Base-by-base conservation (phyloP, 2,888 invertebrate species). In the Watsonalla cultraria region DNA sequence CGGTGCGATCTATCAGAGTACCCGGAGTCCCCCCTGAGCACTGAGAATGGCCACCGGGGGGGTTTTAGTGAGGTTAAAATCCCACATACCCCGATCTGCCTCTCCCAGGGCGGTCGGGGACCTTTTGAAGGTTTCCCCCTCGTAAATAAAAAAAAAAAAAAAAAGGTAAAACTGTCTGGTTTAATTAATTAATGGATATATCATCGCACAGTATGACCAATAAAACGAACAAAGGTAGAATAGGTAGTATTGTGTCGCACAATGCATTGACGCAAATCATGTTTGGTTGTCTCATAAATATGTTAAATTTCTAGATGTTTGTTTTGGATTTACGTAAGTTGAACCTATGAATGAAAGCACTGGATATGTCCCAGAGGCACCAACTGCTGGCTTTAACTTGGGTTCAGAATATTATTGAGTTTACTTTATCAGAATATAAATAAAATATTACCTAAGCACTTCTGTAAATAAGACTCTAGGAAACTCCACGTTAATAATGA, bases 321-420 rank as follows among this genome's bases (percentile, higher is more conserved):
- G 46, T 33, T 51, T 46, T 46, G 51, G 35, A 45, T 34, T 46
- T 35, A 46, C 46, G 51, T 46, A 46, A 45, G 51, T 46, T 46
- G 42, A 11, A 11, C 11, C 11, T 8, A 42, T 5, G 42, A 8
- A 11, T 42, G 0, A 8, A 42, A 42, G 42, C 11, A 42, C 11
- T 11, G 42, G 42, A 42, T 11, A 11, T 11, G 0, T 42, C 37
- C 11, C 24, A 24, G 24, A 4, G 2, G 24, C 4, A 24, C 42
- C 11, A 11, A 11, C 5, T 9, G 8, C 11, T 11, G 8, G 11
- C 0, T 11, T 11, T 42, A 11, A 11, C 42, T 42, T 11, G 11
- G 11, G 42, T 8, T 11, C 8, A 42, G 8, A 11, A 42, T 5
- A 7, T 42, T 42, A 42, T 11, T 24, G 24, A 24, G 4, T 1